These are phyloP conservation scores for Melipona beecheii DNA, from an alignment of 2,888 invertebrate species.

Conservation along the genomic window DNA sequence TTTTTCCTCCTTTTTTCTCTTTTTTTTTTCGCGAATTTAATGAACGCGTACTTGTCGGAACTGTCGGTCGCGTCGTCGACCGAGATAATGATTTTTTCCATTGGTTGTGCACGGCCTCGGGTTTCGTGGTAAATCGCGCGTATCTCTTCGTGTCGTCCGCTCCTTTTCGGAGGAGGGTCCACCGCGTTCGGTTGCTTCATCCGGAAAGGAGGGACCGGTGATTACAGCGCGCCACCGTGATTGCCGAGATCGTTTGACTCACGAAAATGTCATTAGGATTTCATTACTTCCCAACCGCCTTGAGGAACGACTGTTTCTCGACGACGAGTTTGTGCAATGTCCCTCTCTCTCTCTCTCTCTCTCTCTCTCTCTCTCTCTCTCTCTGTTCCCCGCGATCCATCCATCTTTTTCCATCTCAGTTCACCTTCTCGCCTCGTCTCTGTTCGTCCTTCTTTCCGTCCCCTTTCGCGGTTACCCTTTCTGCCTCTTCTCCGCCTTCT, in stretches of 20 bases:
- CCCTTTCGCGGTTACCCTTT: constrained; percentile 17
- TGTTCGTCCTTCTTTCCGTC: constrained; percentile 15
- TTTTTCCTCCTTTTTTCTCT: neutral
- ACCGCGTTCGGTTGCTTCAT: constrained; percentile 75
- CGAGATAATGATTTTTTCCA: constrained; percentile 55
- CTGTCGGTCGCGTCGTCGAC: constrained; percentile 53
- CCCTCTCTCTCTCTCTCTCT: constrained; percentile 39
- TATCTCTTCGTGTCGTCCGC: constrained; percentile 44
- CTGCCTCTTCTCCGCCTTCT: constrained; percentile 6
- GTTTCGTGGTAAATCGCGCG: constrained; percentile 46
- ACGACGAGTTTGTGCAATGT: constrained; percentile 71
- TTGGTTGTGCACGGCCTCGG: constrained; percentile 8
- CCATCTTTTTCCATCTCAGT: constrained; percentile 27
- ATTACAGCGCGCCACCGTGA: constrained; percentile 75
- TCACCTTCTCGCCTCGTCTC: neutral
- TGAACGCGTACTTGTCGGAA: constrained; percentile 47
- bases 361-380: neutral
- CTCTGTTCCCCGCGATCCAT: neutral
- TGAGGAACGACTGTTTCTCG: constrained; percentile 67
- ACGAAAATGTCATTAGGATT: constrained; percentile 83
- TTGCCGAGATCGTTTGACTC: constrained; percentile 79
- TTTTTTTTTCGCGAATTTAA: constrained; percentile 41
- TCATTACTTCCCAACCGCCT: constrained; percentile 78
- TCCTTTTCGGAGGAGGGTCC: constrained; percentile 64
- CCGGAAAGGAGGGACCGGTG: constrained; percentile 76